Conservation (phyloP, 2,113 vertebrate genomes). For the Rattus norvegicus region DNA sequence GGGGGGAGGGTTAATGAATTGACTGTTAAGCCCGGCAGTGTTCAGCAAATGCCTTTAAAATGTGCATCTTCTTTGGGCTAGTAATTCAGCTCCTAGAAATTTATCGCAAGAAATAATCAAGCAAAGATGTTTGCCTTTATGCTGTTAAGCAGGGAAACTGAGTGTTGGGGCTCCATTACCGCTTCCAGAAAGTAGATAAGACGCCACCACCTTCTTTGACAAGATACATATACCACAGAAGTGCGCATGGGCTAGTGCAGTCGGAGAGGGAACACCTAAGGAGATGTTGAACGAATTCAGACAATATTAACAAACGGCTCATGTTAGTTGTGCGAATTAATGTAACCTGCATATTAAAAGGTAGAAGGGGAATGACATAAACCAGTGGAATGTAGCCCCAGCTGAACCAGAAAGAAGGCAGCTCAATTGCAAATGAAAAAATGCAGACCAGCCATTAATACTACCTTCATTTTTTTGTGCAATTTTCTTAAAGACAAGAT, state of each 20-base stretch:
- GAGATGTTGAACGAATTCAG: constrained; percentile 41
- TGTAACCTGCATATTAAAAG: constrained; percentile 37
- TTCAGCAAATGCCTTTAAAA: constrained; percentile 50
- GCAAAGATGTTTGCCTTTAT: background rate
- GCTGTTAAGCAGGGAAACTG: constrained; percentile 8
- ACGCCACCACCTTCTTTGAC: background rate
- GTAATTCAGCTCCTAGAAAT: constrained; percentile 39
- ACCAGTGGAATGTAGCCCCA: background rate
- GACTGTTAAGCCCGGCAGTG: background rate
- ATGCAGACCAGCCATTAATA: background rate
- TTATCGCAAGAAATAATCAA: constrained; percentile 50
- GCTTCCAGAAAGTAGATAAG: background rate
- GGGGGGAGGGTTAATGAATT: background rate
- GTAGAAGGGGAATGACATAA: constrained; percentile 20
- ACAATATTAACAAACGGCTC: constrained; percentile 40
- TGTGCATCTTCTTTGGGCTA: background rate
- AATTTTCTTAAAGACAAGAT: background rate
- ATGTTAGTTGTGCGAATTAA: constrained; percentile 2
- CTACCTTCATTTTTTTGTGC: background rate
- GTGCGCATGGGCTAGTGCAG: background rate
- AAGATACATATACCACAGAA: background rate
- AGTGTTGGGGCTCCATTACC: background rate
- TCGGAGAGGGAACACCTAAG: background rate
- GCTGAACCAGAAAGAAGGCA: background rate
- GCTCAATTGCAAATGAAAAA: constrained; percentile 56